Base-by-base conservation (phyloP, 2,888 invertebrate genomes). In the Catocala sponsa region DNA sequence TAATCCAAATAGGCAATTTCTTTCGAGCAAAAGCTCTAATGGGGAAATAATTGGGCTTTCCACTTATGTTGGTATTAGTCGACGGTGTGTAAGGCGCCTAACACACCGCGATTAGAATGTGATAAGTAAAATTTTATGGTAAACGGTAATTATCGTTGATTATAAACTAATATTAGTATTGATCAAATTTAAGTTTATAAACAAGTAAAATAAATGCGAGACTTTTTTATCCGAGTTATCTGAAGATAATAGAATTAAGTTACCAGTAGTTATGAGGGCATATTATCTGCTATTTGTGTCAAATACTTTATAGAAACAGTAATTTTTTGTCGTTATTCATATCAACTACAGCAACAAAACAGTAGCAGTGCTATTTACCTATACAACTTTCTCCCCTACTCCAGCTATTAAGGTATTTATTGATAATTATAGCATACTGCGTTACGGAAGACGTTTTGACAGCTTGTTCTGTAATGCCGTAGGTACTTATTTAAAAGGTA, bases 1-100 rank as follows among this genome's bases (percentile, higher is more conserved):
- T 85, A 85, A 80, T 74, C 70, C 61, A 83, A 85, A 85, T 82
- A 82, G 80, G 79, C 78, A 73, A 80, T 78, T 86, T 85, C 83
- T 84, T 83, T 72, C 68, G 73, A 73, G 77, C 76, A 69, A 78
- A 83, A 79, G 78, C 81, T 82, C 80, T 89, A 90, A 90, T 90
- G 88, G 85, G 71, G 64, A 87, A 83, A 90, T 90, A 90, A 90
- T 90, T 89, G 90, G 79, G 59, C 73, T 74, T 74, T 77, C 82
- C 84, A 84, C 81, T 85, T 83, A 78, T 77, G 76, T 72, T 73
- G 78, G 68, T 82, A 83, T 81, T 76, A 76, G 60, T 76, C 73
- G 71, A 76, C 62, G 65, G 74, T 80, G 71, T 76, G 71, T 75
- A 77, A 71, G 65, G 64, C 66, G 70, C 78, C 76, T 79, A 75